Base-by-base conservation (phyloP, 2,113 vertebrate species). In the Oreochromis tanganicae region DNA sequence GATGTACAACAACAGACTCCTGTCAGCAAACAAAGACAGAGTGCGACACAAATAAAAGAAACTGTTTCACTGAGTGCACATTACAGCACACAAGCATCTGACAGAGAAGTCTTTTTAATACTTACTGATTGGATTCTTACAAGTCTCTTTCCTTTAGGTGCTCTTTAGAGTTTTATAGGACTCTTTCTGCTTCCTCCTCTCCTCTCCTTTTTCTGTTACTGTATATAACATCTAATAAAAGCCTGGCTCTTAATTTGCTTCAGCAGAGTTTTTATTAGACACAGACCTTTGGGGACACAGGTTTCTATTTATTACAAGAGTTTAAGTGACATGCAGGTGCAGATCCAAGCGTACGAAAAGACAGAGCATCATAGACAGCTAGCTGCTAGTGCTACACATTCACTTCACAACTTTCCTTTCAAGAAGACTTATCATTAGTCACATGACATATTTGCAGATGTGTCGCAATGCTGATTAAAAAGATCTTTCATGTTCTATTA, bases 161-260 rank as follows among this genome's bases (percentile, higher is more conserved):
- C 36, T 87, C n/a, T 61, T 46, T 63, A 41, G 50, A 21, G 32
- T 86, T 83, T 87, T 83, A 52, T 55, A 10, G 68, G 61, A 52
- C 10, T 85, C 61, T 29, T 78, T 78, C 24, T 52, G 46, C 43
- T 52, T 82, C 78, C 75, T 55, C 38, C 41, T 13, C 59, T 78
- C 56, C 61, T 48, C 84, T 89, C 66, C 12, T 61, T 57, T 81
- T 85, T 84, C 81, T 86, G 21, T 88, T 63, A 71, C 59, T 81
- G 68, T 83, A 52, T 80, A 46, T 24, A 87, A 85, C 83, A 29
- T 90, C 88, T 89, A 88, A 90, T 83, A 88, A 80, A 89, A 89
- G 84, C 83, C 85, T 34, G 59, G 61, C 80, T 73, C 68, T 81
- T 89, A 50, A 91, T 93, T 90, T 84, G 41, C 41, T 81, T 27